Base-by-base conservation (phyloP, 2,888 invertebrate species). In the Scotopteryx bipunctaria region DNA sequence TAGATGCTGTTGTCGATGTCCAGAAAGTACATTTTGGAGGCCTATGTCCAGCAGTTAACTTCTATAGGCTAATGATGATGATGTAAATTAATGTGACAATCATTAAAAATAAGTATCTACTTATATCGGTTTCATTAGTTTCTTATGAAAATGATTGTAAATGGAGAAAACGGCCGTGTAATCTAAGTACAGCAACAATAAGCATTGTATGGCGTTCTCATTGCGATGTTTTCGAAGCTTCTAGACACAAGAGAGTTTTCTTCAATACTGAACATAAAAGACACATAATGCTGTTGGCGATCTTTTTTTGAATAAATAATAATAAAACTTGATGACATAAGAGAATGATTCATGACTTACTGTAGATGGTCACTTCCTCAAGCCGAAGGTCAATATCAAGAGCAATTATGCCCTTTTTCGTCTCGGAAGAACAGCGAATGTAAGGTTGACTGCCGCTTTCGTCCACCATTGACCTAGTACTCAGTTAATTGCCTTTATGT, bases 141-240 rank as follows among this genome's bases (percentile, higher is more conserved):
- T 44, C 35, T 35, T 35, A n/a, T 25, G 9, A 25, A 25, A 44
- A 35, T 32, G 35, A 47, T 36, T 38, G 40, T 49, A 36, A 46
- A 31, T 25, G 36, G 41, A 47, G 47, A 53, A 47, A 47, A 48
- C 32, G 23, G 38, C 14, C 41, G 38, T 51, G 33, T 32, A 33
- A 44, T 17, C 13, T 32, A 25, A n/a, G 29, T 14, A 9, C 21
- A 15, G 27, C 11, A 37, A 74, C 75, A 76, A 74, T 69, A 66
- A 67, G 61, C 69, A 77, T 78, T 77, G 76, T 77, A 46, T 67
- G 54, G 8, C 57, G 61, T 76, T 77, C 77, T 61, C 77, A 77
- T 66, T 67, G 65, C 63, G 69, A 70, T 76, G 72, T 72, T 64
- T 64, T 59, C 65, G 56, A 46, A 64, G 66, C 68, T 73, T 73